A percentile compares a stretch with the other conserved stretches of the same genome.
Conservation (phyloP, 2,797 vertebrate genomes). For the Etheostoma perlongum region DNA sequence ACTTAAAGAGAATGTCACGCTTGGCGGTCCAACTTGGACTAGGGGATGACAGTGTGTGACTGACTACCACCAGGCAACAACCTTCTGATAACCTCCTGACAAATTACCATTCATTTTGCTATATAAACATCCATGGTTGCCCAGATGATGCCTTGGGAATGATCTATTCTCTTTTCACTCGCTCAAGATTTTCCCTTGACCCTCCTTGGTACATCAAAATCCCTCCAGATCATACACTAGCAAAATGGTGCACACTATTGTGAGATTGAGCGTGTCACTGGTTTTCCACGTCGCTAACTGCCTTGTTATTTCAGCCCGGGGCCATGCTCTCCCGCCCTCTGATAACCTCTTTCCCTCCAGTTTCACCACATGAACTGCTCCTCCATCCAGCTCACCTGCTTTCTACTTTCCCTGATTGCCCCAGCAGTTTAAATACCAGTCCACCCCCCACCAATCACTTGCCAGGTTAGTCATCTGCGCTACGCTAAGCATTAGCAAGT, state of each 20-base stretch:
- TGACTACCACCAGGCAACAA: not conserved
- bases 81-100: not conserved
- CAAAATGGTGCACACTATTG: too few relatives aligned
- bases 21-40: constrained; percentile 23
- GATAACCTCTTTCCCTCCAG: not conserved
- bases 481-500: not conserved
- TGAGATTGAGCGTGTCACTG: too few relatives aligned
- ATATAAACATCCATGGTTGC: not conserved
- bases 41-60: constrained; percentile 1
- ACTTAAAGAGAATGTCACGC: constrained; percentile 68
- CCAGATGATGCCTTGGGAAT: not conserved
- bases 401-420: not conserved
- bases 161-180: not conserved
- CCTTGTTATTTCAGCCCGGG: not conserved
- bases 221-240: not conserved
- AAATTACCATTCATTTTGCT: not conserved
- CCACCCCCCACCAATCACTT: not conserved
- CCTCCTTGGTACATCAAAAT: not conserved
- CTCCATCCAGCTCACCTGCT: not conserved
- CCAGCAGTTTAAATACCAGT: not conserved
- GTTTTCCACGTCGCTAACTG: too few relatives aligned
- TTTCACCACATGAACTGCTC: not conserved
- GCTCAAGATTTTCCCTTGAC: not conserved
- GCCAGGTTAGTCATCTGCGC: not conserved
- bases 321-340: not conserved